Percentiles rank a stretch among this genome's conserved stretches.
These are phyloP conservation scores for Scaptodrosophila latifasciaeformis DNA, from an alignment of 2,888 invertebrate species.

Conservation along the genomic window DNA sequence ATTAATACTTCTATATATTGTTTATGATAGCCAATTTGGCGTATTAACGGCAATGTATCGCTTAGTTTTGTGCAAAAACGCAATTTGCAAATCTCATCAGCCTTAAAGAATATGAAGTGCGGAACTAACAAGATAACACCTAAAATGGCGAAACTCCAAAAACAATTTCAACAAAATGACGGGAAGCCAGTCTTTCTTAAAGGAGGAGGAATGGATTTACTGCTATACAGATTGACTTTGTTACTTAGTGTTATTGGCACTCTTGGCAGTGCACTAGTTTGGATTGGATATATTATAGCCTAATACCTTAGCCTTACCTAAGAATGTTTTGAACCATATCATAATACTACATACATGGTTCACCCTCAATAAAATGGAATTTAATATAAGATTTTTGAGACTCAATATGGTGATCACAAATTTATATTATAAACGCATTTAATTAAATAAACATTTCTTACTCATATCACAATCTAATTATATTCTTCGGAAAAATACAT, in stretches of 20 bases:
- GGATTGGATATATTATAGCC: conserved; percentile 41
- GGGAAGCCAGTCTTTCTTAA: conserved; percentile 77
- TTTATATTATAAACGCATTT: neutral
- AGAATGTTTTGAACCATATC: neutral
- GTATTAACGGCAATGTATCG: conserved; percentile 7
- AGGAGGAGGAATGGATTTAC: conserved; percentile 75
- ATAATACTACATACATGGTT: neutral
- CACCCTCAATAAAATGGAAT: conserved; percentile 5
- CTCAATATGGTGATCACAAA: conserved; percentile 16
- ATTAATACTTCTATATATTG: neutral
- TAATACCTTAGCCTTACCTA: conserved; percentile 5
- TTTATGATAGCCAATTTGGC: conserved; percentile 33
- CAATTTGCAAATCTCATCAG: conserved; percentile 16
- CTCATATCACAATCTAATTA: too few relatives aligned
- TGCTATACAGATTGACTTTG: conserved; percentile 74
- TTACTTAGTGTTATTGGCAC: conserved; percentile 70
- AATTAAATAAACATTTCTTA: too few relatives aligned
- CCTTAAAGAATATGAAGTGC: conserved; percentile 4
- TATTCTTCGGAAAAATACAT: too few relatives aligned
- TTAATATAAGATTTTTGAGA: conserved; percentile 17
- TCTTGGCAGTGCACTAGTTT: conserved; percentile 33
- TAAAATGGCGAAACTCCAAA: conserved; percentile 52
- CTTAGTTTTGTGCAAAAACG: conserved; percentile 7
- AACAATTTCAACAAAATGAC: conserved; percentile 73
- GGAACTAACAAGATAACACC: conserved; percentile 34